Percentiles rank a stretch among this genome's conserved stretches.
Evolutionary conservation across 1,140 invertebrate species (phyloP).

Genomic region (Anastrepha ludens): DNA sequence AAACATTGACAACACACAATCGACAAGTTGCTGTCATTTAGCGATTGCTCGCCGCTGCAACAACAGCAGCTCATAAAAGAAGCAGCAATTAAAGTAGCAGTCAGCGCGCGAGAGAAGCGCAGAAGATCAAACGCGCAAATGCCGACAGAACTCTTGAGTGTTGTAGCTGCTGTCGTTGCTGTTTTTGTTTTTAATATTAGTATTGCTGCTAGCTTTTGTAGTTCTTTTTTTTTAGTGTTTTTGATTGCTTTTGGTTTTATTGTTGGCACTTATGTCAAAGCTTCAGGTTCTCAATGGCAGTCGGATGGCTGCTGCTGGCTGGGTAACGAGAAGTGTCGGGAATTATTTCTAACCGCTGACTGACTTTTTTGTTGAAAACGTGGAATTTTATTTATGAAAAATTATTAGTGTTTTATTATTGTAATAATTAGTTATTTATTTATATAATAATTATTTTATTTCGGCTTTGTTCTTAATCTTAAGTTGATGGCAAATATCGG

Average conservation of each 20-base stretch:
- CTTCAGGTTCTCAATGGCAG: not conserved
- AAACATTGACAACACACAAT: conserved; percentile 41
- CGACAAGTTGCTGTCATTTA: conserved; percentile 44
- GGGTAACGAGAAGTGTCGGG: not conserved
- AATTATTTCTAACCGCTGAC: too few relatives aligned
- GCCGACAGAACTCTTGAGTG: not conserved
- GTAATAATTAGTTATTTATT: too few relatives aligned
- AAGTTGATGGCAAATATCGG: too few relatives aligned
- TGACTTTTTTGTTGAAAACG: too few relatives aligned
- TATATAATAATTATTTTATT: too few relatives aligned
- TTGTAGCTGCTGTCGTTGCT: not conserved
- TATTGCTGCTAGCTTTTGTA: not conserved
- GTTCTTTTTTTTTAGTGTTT: not conserved
- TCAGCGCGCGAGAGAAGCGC: conserved; percentile 6
- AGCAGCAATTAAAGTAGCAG: conserved; percentile 21
- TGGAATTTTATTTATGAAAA: too few relatives aligned
- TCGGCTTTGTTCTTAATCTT: too few relatives aligned
- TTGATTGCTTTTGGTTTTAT: not conserved
- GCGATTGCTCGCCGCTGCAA: not conserved
- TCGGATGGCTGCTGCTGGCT: not conserved
- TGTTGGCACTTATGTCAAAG: not conserved
- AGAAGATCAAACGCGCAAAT: conserved; percentile 39
- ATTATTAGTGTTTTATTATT: too few relatives aligned
- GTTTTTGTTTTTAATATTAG: not conserved
- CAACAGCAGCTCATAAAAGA: not conserved